Percentiles rank a stretch among this genome's conserved stretches.
These are phyloP conservation scores for Drosophila cracens DNA, from an alignment of 2,888 invertebrate genomes.

Conservation along the genomic window DNA sequence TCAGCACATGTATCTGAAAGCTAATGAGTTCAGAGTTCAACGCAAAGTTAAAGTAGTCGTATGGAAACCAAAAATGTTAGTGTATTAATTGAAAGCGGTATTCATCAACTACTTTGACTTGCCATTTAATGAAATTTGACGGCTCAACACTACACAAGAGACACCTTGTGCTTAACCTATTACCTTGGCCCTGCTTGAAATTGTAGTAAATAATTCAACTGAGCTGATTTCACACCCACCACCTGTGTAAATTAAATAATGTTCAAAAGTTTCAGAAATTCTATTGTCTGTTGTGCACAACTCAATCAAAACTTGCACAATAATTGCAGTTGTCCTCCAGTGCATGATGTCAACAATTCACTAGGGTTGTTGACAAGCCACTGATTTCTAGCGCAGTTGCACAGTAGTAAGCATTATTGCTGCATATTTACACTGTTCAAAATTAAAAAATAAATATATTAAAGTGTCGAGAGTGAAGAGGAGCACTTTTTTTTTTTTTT, in stretches of 20 bases:
- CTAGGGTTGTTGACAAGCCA: not conserved
- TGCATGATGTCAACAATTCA: constrained; percentile 3
- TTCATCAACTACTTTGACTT: not conserved
- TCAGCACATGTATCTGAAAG: not conserved
- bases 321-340: constrained; percentile 15
- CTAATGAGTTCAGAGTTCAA: constrained; percentile 1
- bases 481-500: not conserved
- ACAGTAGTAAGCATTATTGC: constrained; percentile 21
- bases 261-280: too few relatives aligned
- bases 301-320: constrained; percentile 19
- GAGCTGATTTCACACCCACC: not conserved
- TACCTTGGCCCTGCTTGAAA: not conserved
- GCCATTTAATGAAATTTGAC: not conserved
- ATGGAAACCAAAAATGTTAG: not conserved
- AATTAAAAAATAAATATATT: not conserved
- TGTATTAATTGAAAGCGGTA: not conserved
- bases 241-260: not conserved
- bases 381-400: not conserved
- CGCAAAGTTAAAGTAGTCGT: not conserved
- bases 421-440: constrained; percentile 11
- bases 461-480: not conserved
- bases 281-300: not conserved
- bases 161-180: not conserved
- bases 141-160: not conserved
- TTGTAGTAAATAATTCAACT: constrained; percentile 7